phyloP scores from a whole-genome alignment of 1,140 invertebrate genomes.

The Akabosia matsudoensis region DNA sequence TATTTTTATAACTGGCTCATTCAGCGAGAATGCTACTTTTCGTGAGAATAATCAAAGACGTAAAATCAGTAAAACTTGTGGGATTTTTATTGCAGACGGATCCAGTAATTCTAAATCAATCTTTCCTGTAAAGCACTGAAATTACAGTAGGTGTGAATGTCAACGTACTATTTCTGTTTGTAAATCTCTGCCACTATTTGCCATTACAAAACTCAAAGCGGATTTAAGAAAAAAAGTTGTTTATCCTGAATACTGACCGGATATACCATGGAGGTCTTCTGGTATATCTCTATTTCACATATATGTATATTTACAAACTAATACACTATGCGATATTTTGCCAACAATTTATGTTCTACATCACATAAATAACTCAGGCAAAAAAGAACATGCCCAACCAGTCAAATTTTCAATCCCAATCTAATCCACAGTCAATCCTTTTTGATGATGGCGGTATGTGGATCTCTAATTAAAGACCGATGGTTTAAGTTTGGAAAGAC shows the following conservation, averaged over 20 bases:
- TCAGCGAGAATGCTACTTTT: too few relatives aligned
- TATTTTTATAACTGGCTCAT: too few relatives aligned
- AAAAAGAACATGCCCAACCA: constrained; percentile 18
- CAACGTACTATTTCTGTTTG: too few relatives aligned
- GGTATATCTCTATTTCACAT: too few relatives aligned
- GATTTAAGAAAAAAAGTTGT: neutral
- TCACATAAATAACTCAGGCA: constrained; percentile 41
- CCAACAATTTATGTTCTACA: constrained; percentile 42
- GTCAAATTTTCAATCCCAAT: constrained; percentile 25
- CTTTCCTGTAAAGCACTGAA: neutral
- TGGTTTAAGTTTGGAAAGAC: neutral
- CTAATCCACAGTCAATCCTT: constrained; percentile 19
- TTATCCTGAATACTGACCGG: neutral
- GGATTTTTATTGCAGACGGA: neutral
- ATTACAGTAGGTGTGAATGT: too few relatives aligned
- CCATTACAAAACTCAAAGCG: neutral
- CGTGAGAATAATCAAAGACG: too few relatives aligned
- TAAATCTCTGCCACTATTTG: too few relatives aligned
- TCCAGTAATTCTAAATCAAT: too few relatives aligned
- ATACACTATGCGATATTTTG: constrained; percentile 39
- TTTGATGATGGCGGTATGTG: constrained; percentile 21
- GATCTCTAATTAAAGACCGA: constrained; percentile 14
- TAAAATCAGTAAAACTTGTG: neutral
- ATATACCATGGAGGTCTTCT: neutral
- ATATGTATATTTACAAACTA: too few relatives aligned